A percentile compares a stretch with the other conserved stretches of the same genome.
phyloP scores from a whole-genome alignment of 2,113 vertebrate species.

The Chaenocephalus aceratus region DNA sequence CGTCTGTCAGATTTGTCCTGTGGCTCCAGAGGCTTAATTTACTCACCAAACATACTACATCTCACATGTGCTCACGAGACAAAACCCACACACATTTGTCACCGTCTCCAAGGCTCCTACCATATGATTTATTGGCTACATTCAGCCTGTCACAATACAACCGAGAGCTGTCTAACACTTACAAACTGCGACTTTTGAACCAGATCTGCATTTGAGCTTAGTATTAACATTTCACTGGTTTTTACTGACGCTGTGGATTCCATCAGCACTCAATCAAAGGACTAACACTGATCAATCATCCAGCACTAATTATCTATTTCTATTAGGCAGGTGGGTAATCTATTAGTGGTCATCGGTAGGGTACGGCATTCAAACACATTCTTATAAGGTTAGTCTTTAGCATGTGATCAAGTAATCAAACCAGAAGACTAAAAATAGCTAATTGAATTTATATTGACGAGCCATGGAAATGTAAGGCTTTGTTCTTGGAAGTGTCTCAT shows the following conservation, averaged over 20 bases:
- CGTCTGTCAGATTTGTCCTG: slow-evolving; percentile 73
- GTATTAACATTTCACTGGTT: slow-evolving; percentile 1
- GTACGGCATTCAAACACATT: slow-evolving; percentile 25
- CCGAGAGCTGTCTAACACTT: slow-evolving; percentile 12
- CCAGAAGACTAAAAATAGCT: slow-evolving; percentile 53
- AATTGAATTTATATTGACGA: slow-evolving; percentile 64
- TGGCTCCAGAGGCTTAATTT: slow-evolving; percentile 77
- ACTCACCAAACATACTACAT: slow-evolving; percentile 71
- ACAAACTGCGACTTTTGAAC: slow-evolving; percentile 25
- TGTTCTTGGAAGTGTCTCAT: slow-evolving; percentile 58
- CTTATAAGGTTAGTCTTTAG: slow-evolving; percentile 21
- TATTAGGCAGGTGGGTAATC: slow-evolving; percentile 33
- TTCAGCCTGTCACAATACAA: slow-evolving; percentile 44
- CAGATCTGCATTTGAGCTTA: slow-evolving; percentile 12
- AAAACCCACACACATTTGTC: slow-evolving; percentile 49
- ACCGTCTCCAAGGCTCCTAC: slow-evolving; percentile 22
- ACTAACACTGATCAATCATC: slow-evolving; percentile 46
- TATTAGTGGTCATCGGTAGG: slow-evolving; percentile 30
- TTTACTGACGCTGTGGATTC: slow-evolving; percentile 30
- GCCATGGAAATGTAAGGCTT: slow-evolving; percentile 60
- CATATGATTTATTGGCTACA: slow-evolving; percentile 40
- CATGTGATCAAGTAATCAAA: slow-evolving; percentile 58
- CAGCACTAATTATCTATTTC: slow-evolving; percentile 37
- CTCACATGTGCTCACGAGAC: slow-evolving; percentile 36
- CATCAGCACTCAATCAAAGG: slow-evolving; percentile 36